phyloP scores from a whole-genome alignment of 2,113 vertebrate genomes.

The Lichenostomus cassidix region DNA sequence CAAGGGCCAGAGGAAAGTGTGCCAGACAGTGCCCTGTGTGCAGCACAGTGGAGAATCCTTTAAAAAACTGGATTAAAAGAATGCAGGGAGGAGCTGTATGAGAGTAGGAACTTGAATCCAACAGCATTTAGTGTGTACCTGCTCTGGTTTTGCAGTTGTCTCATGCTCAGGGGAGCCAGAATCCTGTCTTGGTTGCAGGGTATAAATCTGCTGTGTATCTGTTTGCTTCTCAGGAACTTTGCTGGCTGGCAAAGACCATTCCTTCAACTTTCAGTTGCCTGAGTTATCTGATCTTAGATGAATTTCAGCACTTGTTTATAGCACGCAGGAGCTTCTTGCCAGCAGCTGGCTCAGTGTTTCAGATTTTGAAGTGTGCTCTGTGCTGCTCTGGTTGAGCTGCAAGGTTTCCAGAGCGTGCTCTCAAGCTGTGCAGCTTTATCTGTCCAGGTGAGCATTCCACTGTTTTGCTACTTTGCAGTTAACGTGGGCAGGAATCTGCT shows the following conservation, averaged over 20 bases:
- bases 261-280: neutral
- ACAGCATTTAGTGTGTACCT: neutral
- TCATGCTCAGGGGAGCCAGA: neutral
- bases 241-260: neutral
- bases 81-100: neutral
- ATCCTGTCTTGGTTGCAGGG: neutral
- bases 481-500: neutral
- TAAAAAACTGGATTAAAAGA: neutral
- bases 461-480: neutral
- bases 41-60: neutral
- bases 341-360: slow-evolving; percentile 11
- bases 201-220: neutral
- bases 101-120: neutral
- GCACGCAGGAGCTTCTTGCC: slow-evolving; percentile 9
- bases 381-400: neutral
- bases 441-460: slow-evolving; percentile 12
- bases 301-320: slow-evolving; percentile 62
- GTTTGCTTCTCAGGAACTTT: neutral
- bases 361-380: neutral
- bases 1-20: neutral
- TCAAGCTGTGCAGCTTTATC: neutral
- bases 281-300: slow-evolving; percentile 55
- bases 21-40: neutral
- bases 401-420: neutral
- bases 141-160: neutral